These are phyloP conservation scores for Pseudomyrmex concolor DNA, from an alignment of 1,140 invertebrate species.

Conservation along the genomic window DNA sequence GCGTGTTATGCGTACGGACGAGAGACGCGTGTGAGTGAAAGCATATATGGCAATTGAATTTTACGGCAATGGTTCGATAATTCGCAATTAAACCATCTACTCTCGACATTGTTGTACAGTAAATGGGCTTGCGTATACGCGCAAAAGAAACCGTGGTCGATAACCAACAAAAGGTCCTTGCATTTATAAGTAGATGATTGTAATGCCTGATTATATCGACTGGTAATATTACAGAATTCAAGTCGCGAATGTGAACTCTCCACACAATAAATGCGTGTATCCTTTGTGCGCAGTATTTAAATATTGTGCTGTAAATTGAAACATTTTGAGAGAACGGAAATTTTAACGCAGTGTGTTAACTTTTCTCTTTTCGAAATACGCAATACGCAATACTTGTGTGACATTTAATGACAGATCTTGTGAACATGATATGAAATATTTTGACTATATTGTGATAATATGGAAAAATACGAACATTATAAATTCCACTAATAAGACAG, in stretches of 20 bases:
- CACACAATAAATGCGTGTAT: neutral
- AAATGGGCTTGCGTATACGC: constrained; percentile 28
- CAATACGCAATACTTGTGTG: neutral
- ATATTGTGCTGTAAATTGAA: constrained; percentile 11
- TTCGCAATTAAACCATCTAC: constrained; percentile 68
- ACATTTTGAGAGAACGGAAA: neutral
- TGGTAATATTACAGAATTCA: constrained; percentile 30
- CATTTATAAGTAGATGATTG: constrained; percentile 30
- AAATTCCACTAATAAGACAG: constrained; percentile 33
- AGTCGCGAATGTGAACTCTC: neutral
- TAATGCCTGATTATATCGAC: constrained; percentile 37
- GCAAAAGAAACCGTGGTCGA: constrained; percentile 50
- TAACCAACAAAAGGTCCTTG: constrained; percentile 49
- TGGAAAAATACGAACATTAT: constrained; percentile 23
- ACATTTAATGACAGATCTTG: constrained; percentile 31
- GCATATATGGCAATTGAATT: constrained; percentile 62
- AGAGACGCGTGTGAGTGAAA: constrained; percentile 53
- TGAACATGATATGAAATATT: constrained; percentile 30
- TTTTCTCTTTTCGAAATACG: neutral
- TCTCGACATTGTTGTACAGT: constrained; percentile 55
- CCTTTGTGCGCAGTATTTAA: neutral
- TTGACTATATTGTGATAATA: constrained; percentile 28
- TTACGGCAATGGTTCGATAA: constrained; percentile 63
- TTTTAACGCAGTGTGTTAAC: neutral
- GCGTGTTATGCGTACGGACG: constrained; percentile 37